Conservation (phyloP, 2,888 invertebrate species). For the Baronia brevicornis region DNA sequence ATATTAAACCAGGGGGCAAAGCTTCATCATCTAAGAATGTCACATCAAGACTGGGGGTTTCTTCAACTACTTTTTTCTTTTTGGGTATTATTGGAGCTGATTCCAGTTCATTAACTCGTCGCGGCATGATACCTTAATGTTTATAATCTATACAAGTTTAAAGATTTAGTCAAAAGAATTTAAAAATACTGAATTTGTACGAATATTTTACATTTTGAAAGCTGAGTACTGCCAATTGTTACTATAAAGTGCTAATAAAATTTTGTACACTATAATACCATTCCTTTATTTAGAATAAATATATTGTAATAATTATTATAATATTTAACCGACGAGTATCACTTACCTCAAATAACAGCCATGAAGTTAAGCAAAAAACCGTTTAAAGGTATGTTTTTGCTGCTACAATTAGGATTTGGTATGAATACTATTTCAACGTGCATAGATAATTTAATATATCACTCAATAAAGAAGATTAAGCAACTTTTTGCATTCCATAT, state of each 20-base stretch:
- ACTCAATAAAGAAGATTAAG: slow-evolving; percentile 1
- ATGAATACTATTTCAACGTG: not conserved
- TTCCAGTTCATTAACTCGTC: slow-evolving; percentile 45
- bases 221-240: no score
- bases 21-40: slow-evolving; percentile 67
- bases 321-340: slow-evolving; percentile 7
- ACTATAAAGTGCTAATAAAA: no score
- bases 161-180: not conserved
- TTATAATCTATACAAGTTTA: slow-evolving; percentile 10
- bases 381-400: slow-evolving; percentile 2
- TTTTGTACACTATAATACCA: not conserved
- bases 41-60: slow-evolving; percentile 43
- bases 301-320: slow-evolving; percentile 3
- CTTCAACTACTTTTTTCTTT: slow-evolving; percentile 47
- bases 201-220: not conserved
- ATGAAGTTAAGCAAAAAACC: slow-evolving; percentile 14
- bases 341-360: slow-evolving; percentile 9
- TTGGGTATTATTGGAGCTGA: slow-evolving; percentile 40
- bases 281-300: slow-evolving; percentile 1
- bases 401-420: no score
- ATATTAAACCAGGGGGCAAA: slow-evolving; percentile 80
- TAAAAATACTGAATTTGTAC: not conserved
- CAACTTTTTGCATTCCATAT: slow-evolving; percentile 5
- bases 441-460: not conserved
- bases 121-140: slow-evolving; percentile 38